Percentiles rank a stretch among this genome's conserved stretches.
phyloP scores from a whole-genome alignment of 2,113 vertebrate genomes.

The Sebastes schlegelii region DNA sequence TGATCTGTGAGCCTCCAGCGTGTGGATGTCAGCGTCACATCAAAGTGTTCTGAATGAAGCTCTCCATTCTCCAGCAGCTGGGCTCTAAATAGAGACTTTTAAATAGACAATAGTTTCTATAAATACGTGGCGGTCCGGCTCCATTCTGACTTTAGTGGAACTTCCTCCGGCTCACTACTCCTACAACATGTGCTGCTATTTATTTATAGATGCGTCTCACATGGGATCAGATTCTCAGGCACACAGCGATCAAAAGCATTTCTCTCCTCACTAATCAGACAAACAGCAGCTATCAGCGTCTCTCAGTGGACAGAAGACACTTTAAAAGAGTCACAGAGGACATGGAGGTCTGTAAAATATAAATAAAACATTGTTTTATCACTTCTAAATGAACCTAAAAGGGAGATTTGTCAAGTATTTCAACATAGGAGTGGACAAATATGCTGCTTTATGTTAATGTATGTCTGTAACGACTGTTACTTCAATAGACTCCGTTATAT shows the following conservation, averaged over 20 bases:
- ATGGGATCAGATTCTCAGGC: constrained; percentile 65
- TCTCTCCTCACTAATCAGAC: constrained; percentile 22
- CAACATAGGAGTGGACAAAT: no score
- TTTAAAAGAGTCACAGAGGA: not conserved
- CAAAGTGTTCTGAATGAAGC: constrained; percentile 56
- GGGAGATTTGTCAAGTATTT: no score
- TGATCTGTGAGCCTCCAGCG: not conserved
- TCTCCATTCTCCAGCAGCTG: constrained; percentile 56
- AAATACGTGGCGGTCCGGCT: constrained; percentile 72
- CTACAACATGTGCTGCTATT: constrained; percentile 58
- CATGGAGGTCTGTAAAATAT: no score
- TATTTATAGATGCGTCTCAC: constrained; percentile 77
- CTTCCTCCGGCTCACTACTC: constrained; percentile 65
- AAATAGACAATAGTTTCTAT: constrained; percentile 74
- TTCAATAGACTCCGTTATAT: no score
- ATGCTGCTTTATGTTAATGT: no score
- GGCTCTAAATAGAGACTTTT: constrained; percentile 74
- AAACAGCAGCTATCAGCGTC: not conserved
- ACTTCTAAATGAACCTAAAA: no score
- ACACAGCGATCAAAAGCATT: constrained; percentile 45
- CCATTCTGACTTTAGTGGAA: constrained; percentile 74
- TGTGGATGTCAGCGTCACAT: constrained; percentile 47
- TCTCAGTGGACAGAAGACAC: not conserved
- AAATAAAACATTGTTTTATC: no score
- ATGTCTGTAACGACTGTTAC: no score